These are phyloP conservation scores for Micronisus gabar DNA, from an alignment of 2,113 vertebrate species.

Conservation along the genomic window DNA sequence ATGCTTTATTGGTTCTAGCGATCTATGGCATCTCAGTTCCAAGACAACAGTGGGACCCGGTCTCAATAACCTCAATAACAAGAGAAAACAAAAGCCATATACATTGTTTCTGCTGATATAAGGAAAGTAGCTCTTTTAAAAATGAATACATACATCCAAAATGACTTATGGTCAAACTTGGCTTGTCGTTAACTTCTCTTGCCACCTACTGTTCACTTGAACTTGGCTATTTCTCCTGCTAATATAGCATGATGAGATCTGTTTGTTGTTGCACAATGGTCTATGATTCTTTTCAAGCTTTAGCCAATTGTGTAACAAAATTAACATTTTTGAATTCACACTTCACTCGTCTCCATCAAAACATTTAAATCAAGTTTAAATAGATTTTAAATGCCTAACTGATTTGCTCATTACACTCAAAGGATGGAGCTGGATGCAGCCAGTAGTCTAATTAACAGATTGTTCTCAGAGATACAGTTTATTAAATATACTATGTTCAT, in stretches of 20 bases:
- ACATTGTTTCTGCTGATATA: not conserved
- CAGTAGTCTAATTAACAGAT: slow-evolving; percentile 37
- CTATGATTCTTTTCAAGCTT: not conserved
- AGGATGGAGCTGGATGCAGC: slow-evolving; percentile 25
- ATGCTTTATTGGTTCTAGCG: not conserved
- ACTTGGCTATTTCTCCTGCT: not conserved
- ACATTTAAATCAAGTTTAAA: slow-evolving; percentile 53
- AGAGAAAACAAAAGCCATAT: not conserved
- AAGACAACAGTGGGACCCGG: not conserved
- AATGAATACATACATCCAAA: not conserved
- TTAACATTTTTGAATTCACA: slow-evolving; percentile 42
- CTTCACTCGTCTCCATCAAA: slow-evolving; percentile 24
- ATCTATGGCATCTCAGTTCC: not conserved
- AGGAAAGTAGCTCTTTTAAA: not conserved
- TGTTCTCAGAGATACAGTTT: slow-evolving; percentile 7
- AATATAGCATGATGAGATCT: not conserved
- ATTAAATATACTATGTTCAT: slow-evolving; percentile 2
- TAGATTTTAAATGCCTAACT: slow-evolving; percentile 35
- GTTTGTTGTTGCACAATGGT: not conserved
- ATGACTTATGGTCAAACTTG: not conserved
- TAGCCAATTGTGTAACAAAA: slow-evolving; percentile 35
- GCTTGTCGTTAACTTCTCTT: not conserved
- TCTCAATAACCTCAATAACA: not conserved
- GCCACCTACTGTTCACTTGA: not conserved
- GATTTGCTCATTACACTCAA: slow-evolving; percentile 33